Base-by-base conservation (phyloP, 2,888 invertebrate species). In the Myopa tessellatipennis region DNA sequence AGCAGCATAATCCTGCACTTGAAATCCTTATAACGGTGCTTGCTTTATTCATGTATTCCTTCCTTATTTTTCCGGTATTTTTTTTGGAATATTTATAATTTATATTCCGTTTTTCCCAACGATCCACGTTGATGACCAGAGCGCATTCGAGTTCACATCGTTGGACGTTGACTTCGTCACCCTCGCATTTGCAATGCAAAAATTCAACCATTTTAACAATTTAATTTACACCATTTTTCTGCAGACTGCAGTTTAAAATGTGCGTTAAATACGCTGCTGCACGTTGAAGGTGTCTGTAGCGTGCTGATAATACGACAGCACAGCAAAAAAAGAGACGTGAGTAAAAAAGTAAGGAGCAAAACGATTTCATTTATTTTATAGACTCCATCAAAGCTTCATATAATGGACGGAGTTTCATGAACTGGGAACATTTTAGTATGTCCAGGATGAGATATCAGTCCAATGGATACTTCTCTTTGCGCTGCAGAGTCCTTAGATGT, bases 171-270 rank as follows among this genome's bases (percentile, higher is more conserved):
- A 58, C 68, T 55, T 36, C 65, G 55, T 26, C 52, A 50, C 16
- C 72, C 16, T 61, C 40, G 55, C 68, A 75, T 75, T 75, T 75
- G 75, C 52, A 75, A 69, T 75, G 63, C 36, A 69, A 75, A 75
- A 60, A 26, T 36, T 7, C 40, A 68, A 40, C n/a, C 60, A 60
- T 50, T 75, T 67, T 55, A 68, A 68, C 36, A 74, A 74, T 68
- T 74, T 67, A 67, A 74, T 74, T 74, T 65, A 68, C 74, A 58
- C 40, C 4, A n/a, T 67, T 26, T 74, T 74, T 74, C 58, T 38
- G 40, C 7, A 55, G 58, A 40, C 68, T 38, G 60, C 26, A 38
- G 60, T 68, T 52, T 58, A 26, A 26, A 75, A 75, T 40, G 40
- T 18, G 55, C 67, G 58, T 55, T 75, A 40, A 75, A 75, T 58